These are phyloP conservation scores for Caranx ignobilis DNA, from an alignment of 2,113 vertebrate species.

Conservation along the genomic window DNA sequence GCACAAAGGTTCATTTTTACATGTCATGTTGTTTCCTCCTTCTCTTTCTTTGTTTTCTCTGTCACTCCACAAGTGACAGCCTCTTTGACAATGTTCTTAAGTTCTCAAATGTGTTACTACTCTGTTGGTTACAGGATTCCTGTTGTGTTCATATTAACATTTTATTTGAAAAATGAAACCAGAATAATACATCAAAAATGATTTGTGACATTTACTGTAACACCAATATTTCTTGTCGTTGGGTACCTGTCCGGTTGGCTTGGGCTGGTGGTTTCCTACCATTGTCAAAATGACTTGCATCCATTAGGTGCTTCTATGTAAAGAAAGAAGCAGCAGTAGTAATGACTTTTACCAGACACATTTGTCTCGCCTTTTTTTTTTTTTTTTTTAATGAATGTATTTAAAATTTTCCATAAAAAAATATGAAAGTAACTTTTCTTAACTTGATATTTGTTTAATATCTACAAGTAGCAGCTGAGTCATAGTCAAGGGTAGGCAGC, in stretches of 20 bases:
- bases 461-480: background rate
- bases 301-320: background rate
- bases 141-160: background rate
- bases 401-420: background rate
- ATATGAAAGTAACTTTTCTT: background rate
- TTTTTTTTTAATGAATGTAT: background rate
- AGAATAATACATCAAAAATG: background rate
- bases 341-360: background rate
- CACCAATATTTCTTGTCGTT: too few relatives aligned
- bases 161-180: background rate
- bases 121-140: background rate
- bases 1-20: background rate
- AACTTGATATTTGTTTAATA: background rate
- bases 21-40: background rate
- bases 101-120: background rate
- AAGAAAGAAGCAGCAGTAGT: background rate
- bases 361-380: background rate
- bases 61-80: background rate
- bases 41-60: background rate
- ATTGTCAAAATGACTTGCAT: background rate
- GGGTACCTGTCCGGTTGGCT: background rate
- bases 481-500: background rate
- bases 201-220: too few relatives aligned
- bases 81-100: background rate
- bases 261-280: background rate